Evolutionary conservation across 2,888 invertebrate genomes (phyloP).

Genomic region (Drosophila melanosoma): DNA sequence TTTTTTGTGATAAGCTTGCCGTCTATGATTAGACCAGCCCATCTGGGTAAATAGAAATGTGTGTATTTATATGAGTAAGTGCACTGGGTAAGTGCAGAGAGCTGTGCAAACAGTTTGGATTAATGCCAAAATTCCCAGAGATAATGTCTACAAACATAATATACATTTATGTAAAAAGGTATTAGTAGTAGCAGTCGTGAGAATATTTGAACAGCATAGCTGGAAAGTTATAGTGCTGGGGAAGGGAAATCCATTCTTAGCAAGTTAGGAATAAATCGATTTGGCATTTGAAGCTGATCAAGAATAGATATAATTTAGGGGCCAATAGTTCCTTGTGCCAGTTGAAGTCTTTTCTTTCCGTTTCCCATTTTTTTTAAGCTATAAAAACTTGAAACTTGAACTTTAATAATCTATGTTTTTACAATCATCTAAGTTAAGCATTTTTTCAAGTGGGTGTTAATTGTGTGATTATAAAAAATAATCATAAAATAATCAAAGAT

Average conservation of each 20-base stretch:
- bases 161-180: not conserved
- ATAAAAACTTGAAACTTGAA: not conserved
- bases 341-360: not conserved
- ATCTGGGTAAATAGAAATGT: conserved; percentile 39
- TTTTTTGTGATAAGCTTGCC: conserved; percentile 56
- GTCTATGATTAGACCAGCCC: conserved; percentile 52
- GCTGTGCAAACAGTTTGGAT: conserved; percentile 37
- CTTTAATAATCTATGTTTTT: not conserved
- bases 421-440: not conserved
- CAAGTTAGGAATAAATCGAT: not conserved
- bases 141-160: not conserved
- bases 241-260: not conserved
- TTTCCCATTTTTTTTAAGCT: not conserved
- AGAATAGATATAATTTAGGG: not conserved
- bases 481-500: conserved; percentile 7
- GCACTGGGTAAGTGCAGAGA: not conserved
- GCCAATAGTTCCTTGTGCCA: not conserved
- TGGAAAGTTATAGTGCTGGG: not conserved
- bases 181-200: not conserved
- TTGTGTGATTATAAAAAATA: conserved; percentile 6
- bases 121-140: conserved; percentile 25
- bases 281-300: not conserved
- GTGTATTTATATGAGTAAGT: conserved; percentile 27
- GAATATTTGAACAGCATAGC: not conserved
- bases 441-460: conserved; percentile 21